A percentile compares a stretch with the other conserved stretches of the same genome.
Evolutionary conservation across 2,113 vertebrate species (phyloP).

Genomic region (Trogon melanurus): DNA sequence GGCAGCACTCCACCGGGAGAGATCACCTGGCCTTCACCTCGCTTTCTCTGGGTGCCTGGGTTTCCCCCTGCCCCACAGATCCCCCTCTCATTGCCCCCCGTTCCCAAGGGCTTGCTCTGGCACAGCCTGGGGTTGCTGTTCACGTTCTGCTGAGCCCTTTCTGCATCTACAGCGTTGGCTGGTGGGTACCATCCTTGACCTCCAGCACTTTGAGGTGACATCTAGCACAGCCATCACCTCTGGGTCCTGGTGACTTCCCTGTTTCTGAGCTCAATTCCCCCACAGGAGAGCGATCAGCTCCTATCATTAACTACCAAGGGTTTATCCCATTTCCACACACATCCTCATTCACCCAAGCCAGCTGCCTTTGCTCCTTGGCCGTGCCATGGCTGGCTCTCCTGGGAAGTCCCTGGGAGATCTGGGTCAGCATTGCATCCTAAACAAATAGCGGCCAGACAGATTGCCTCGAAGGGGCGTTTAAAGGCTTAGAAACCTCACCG

Average conservation of each 20-base stretch:
- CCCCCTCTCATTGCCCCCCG: too few relatives aligned
- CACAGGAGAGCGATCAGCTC: not conserved
- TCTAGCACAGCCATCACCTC: not conserved
- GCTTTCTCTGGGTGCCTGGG: not conserved
- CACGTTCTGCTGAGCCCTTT: not conserved
- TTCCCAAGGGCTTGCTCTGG: not conserved
- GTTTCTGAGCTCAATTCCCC: not conserved
- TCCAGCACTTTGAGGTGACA: not conserved
- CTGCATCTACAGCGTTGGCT: not conserved
- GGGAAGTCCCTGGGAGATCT: not conserved
- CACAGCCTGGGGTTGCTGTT: not conserved
- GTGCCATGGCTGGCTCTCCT: fast-evolving
- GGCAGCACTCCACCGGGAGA: not conserved
- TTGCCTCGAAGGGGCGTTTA: not conserved
- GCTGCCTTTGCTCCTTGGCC: not conserved
- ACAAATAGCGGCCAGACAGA: not conserved
- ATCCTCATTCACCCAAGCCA: fast-evolving
- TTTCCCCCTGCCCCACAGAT: not conserved
- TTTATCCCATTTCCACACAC: not conserved
- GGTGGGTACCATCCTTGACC: not conserved
- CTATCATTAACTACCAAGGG: too few relatives aligned
- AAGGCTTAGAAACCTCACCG: not conserved
- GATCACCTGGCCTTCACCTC: fast-evolving
- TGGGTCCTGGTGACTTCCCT: not conserved
- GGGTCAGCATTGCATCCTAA: not conserved